Evolutionary conservation across 2,113 vertebrate species (phyloP), one percentile per base, ranked within the genome.

Genomic region (Colistium nudipinnis): DNA sequence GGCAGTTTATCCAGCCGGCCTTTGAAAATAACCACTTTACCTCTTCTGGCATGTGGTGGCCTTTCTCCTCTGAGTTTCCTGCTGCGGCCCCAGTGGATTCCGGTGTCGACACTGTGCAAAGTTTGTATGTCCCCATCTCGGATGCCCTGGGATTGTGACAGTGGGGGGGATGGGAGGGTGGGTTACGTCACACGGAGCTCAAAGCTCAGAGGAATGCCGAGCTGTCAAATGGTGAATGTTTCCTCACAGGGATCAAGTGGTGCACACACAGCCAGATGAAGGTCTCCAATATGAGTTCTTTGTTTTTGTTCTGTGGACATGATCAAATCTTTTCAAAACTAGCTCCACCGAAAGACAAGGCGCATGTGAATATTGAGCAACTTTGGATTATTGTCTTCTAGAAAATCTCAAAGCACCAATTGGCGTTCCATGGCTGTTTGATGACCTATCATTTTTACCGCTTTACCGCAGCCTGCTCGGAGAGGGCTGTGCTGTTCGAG

Each of bases 191-290:
- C 43, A 47, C 39, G 36, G 17, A 77, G 68, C 54, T 6, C 8
- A 3, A 48, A 64, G 41, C 62, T n/a, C 19, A 17, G 17, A 78
- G 71, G 54, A 80, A 82, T 74, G 81, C 83, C 47, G 73, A 87
- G 80, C 87, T 82, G 76, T 82, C 65, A 83, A 66, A 63, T 1
- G n/a, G 48, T 62, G 60, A 76, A 39, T 35, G 53, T 77, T 66
- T 24, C 59, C 25, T 74, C 64, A 60, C 48, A 28, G 44, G 9
- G 33, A 54, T 24, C 30, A 66, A 7, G 48, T 16, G 44, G 43
- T 17, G 48, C 30, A 51, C 43, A 10, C 10, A 7, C 27, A 14
- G 22, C 31, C 41, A 48, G 36, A 45, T 51, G 6, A 20, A 4
- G 47, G 19, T 2, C 25, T 11, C 30, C 19, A 16, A 17, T 51